phyloP scores from a whole-genome alignment of 2,797 vertebrate genomes.

The Chromobotia macracanthus region DNA sequence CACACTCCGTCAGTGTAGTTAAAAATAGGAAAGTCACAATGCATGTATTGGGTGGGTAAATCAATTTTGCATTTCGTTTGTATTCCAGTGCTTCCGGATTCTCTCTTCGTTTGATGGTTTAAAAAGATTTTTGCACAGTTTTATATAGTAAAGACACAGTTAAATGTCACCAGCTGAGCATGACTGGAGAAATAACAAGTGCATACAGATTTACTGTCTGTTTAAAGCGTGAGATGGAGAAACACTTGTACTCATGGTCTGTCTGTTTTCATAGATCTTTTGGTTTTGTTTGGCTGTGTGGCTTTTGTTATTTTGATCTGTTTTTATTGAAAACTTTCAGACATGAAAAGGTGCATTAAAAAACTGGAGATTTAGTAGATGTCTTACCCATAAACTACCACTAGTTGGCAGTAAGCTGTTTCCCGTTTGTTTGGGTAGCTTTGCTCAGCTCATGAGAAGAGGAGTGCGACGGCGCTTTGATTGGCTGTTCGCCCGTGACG shows the following conservation, averaged over 20 bases:
- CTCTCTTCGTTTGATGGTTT: not conserved
- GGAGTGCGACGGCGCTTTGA: not conserved
- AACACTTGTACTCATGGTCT: no score
- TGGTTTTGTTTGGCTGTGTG: not conserved
- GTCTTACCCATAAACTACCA: not conserved
- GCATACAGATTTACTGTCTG: not conserved
- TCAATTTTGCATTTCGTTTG: not conserved
- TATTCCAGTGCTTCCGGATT: not conserved
- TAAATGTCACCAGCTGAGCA: not conserved
- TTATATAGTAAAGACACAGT: no score
- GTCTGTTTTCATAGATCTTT: not conserved
- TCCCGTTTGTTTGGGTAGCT: not conserved
- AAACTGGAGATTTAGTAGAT: not conserved
- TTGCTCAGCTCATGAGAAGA: not conserved
- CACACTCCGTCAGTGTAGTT: not conserved
- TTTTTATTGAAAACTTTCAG: no score
- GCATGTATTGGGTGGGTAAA: not conserved
- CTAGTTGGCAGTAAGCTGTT: conserved; percentile 12
- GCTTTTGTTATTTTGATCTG: not conserved
- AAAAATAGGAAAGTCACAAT: not conserved
- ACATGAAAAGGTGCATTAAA: not conserved
- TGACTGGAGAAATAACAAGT: conserved; percentile 3
- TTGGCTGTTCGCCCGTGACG: conserved; percentile 5
- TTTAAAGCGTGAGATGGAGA: not conserved
- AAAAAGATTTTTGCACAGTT: no score